Evolutionary conservation across 2,888 invertebrate species (phyloP).

Genomic region (Entomobrya proxima): DNA sequence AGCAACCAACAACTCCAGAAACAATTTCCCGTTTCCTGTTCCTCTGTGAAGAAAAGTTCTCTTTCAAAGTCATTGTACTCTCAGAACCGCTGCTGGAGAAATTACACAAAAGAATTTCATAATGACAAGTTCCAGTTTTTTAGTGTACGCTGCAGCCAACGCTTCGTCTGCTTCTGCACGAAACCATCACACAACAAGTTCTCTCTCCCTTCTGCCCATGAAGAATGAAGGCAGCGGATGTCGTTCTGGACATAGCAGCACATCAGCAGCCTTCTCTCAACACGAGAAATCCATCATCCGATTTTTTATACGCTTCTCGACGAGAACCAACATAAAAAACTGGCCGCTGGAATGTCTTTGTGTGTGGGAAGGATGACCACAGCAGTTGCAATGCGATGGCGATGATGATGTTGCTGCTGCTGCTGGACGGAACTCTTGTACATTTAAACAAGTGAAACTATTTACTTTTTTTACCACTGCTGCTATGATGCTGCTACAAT

Average conservation of each 20-base stretch:
- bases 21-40: conserved; percentile 32
- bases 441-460: too few relatives aligned
- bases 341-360: conserved; percentile 62
- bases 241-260: conserved; percentile 52
- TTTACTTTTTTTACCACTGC: too few relatives aligned
- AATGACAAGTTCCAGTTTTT: conserved; percentile 27
- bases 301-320: conserved; percentile 43
- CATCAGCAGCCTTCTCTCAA: conserved; percentile 10
- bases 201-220: conserved; percentile 28
- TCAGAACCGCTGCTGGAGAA: too few relatives aligned
- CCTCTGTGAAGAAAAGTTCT: neutral
- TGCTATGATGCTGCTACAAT: neutral
- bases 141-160: neutral
- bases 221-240: conserved; percentile 33
- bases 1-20: conserved; percentile 13
- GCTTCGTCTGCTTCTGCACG: neutral
- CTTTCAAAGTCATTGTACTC: conserved; percentile 47
- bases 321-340: conserved; percentile 52
- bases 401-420: neutral
- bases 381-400: neutral
- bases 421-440: conserved; percentile 8
- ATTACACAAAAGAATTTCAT: conserved; percentile 28
- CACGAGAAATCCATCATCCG: conserved; percentile 44
- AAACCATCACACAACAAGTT: conserved; percentile 36
- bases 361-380: conserved; percentile 44